These are phyloP conservation scores for Acronicta psi DNA, from an alignment of 2,888 invertebrate species.

Conservation along the genomic window DNA sequence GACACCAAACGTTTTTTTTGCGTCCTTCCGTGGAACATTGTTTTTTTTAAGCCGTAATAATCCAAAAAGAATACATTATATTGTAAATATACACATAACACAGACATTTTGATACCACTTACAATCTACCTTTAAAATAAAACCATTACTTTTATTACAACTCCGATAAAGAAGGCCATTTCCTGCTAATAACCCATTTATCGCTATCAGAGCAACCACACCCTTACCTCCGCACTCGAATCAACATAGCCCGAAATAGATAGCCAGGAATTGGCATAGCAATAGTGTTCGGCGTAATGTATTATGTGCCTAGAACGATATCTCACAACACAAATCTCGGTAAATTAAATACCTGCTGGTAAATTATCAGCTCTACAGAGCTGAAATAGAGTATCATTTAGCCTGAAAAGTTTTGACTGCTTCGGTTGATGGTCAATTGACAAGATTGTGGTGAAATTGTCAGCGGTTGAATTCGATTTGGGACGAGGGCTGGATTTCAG, in stretches of 20 bases:
- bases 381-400: slow-evolving; percentile 19
- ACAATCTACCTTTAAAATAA: background rate
- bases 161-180: slow-evolving; percentile 13
- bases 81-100: too few species aligned
- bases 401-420: background rate
- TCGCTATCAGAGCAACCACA: slow-evolving; percentile 30
- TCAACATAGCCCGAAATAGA: slow-evolving; percentile 51
- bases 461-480: slow-evolving; percentile 14
- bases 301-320: slow-evolving; percentile 55
- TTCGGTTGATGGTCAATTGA: slow-evolving; percentile 37
- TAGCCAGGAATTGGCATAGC: slow-evolving; percentile 39
- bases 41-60: too few species aligned
- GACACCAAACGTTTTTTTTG: too few species aligned
- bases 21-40: too few species aligned
- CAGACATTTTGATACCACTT: too few species aligned
- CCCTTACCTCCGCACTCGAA: slow-evolving; percentile 29
- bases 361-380: slow-evolving; percentile 13
- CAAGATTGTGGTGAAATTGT: slow-evolving; percentile 47
- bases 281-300: slow-evolving; percentile 38
- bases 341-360: slow-evolving; percentile 13
- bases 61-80: too few species aligned
- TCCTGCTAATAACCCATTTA: slow-evolving; percentile 18
- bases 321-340: slow-evolving; percentile 46
- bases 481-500: slow-evolving; percentile 5
- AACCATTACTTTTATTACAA: slow-evolving; percentile 25